These are phyloP conservation scores for Lasius platythorax DNA, from an alignment of 2,888 invertebrate species.

Conservation along the genomic window DNA sequence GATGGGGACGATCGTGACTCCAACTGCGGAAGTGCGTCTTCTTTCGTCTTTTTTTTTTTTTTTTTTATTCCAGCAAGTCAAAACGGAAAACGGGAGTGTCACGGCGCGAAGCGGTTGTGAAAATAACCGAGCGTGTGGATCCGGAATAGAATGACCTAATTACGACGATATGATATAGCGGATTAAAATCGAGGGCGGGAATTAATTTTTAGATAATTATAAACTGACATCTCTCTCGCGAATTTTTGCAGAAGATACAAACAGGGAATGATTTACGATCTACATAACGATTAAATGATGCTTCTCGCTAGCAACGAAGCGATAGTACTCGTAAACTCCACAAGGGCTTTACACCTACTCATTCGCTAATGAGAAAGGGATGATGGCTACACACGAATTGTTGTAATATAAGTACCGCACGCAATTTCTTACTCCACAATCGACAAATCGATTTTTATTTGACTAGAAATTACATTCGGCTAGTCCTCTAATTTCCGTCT, in stretches of 20 bases:
- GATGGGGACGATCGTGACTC: slow-evolving; percentile 53
- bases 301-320: slow-evolving; percentile 25
- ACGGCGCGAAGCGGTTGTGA: slow-evolving; percentile 60
- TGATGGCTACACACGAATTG: slow-evolving; percentile 18
- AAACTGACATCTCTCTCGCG: slow-evolving; percentile 1
- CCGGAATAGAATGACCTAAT: slow-evolving; percentile 47
- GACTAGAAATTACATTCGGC: background rate
- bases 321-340: slow-evolving; percentile 32
- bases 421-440: slow-evolving; percentile 17
- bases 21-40: slow-evolving; percentile 63
- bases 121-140: slow-evolving; percentile 63
- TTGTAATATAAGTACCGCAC: slow-evolving; percentile 23
- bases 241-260: slow-evolving; percentile 46
- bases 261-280: slow-evolving; percentile 46
- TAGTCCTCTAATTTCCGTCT: background rate
- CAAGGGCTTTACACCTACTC: slow-evolving; percentile 31
- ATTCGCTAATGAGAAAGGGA: slow-evolving; percentile 40
- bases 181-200: background rate
- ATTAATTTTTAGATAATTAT: slow-evolving; percentile 25
- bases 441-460: slow-evolving; percentile 22
- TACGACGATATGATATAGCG: slow-evolving; percentile 39
- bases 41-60: slow-evolving; percentile 2
- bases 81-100: slow-evolving; percentile 64
- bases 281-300: slow-evolving; percentile 51
- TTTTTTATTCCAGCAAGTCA: slow-evolving; percentile 63